Percentiles rank a stretch among this genome's conserved stretches.
These are phyloP conservation scores for Sebastes dallii DNA, from an alignment of 2,797 vertebrate species.

Conservation along the genomic window DNA sequence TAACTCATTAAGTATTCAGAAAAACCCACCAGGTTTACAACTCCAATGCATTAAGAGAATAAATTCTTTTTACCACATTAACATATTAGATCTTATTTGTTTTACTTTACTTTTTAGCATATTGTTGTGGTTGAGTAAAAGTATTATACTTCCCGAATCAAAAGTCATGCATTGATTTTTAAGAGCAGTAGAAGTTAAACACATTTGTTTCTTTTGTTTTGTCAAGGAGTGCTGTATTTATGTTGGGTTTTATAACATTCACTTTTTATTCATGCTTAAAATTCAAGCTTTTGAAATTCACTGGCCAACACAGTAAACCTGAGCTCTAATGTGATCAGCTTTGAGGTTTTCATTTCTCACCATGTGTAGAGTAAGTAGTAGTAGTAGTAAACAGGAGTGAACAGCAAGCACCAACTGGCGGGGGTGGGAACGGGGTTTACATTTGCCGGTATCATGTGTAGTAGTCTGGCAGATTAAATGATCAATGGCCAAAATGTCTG, in stretches of 20 bases:
- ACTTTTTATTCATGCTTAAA: background rate
- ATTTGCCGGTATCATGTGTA: too few relatives aligned
- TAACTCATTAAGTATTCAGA: background rate
- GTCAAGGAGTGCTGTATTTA: background rate
- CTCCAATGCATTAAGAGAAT: background rate
- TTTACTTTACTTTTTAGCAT: background rate
- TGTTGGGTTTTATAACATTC: background rate
- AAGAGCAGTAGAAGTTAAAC: background rate
- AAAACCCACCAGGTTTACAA: background rate
- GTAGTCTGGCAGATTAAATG: too few relatives aligned
- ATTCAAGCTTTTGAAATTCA: background rate
- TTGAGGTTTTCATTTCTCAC: background rate
- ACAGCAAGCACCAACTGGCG: too few relatives aligned
- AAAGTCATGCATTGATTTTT: background rate
- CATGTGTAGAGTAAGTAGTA: background rate
- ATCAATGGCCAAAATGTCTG: too few relatives aligned
- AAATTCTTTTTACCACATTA: background rate
- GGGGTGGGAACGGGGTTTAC: too few relatives aligned
- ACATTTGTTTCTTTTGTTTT: background rate
- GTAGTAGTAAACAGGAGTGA: background rate
- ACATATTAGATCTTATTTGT: background rate
- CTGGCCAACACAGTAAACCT: background rate
- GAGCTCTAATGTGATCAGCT: background rate
- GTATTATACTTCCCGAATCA: background rate
- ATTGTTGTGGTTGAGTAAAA: background rate